Base-by-base conservation (phyloP, 2,797 vertebrate genomes). In the Pelodytes ibericus region DNA sequence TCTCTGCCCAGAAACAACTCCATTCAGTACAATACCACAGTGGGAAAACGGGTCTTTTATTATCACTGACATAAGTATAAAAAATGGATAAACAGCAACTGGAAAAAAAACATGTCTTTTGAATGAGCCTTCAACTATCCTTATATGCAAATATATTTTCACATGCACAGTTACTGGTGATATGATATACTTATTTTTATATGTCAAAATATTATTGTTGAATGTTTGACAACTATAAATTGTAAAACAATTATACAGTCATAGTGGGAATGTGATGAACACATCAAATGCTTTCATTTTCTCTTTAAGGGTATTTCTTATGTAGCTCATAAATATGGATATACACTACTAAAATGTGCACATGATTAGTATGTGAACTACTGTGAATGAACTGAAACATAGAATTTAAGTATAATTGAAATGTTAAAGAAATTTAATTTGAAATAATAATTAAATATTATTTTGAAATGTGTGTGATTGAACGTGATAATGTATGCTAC, bases 1-100 rank as follows among this genome's bases (percentile, higher is more conserved):
- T 63, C 13, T 68, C 25, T 79, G 71, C 77, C 77, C 77, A 73
- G 76, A 68, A 68, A 72, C 72, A 24, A 67, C 30, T 78, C 36
- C 33, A 24, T 67, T 66, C 44, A 47, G 57, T 61, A 44, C 44
- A 69, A 57, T 61, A 7, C 16, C 64, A 58, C 71, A 56, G 64
- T 62, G 36, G 63, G 71, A 47, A 79, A 79, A 56, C 63, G 61
- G 41, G n/a, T 68, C 22, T 74, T 61, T 68, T 61, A 57, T 73
- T 79, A 69, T 22, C 16, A 44, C 18, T 73, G 64, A 69, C 64
- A 67, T 79, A 51, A 69, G 71, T 79, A 39, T 39, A 71, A 9
- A 31, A 8, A 9, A 30, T 22, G 66, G 36, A 18, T 56, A 33
- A n/a, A 66, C 3, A 72, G n/a, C 2, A 67, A 26, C n/a, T n/a